These are phyloP conservation scores for Pogonophryne albipinna DNA, from an alignment of 2,797 vertebrate species.

Conservation along the genomic window DNA sequence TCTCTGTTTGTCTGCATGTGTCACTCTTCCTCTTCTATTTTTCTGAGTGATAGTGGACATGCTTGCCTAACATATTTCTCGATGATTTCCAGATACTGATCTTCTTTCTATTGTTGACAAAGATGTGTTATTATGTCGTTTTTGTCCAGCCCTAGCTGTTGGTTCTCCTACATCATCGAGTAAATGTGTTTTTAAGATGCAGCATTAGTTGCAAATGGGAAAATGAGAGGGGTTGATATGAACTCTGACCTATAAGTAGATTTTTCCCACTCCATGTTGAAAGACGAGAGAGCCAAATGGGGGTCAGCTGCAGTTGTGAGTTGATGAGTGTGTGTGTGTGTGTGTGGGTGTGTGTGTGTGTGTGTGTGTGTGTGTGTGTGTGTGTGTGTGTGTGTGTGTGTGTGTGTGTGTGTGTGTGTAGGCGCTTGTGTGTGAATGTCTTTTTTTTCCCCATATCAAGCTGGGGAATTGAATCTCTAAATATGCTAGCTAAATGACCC, in stretches of 20 bases:
- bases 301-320: constrained; percentile 65
- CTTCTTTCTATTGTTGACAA: background rate
- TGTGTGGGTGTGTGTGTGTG: constrained; percentile 17
- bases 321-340: constrained; percentile 47
- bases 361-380: constrained; percentile 9
- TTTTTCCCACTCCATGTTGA: constrained; percentile 61
- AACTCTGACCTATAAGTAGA: constrained; percentile 71
- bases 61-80: constrained; percentile 39
- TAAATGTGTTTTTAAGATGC: constrained; percentile 25
- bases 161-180: constrained; percentile 5
- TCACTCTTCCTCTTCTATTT: constrained; percentile 50
- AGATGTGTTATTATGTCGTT: background rate
- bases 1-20: constrained; percentile 17
- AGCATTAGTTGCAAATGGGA: constrained; percentile 40
- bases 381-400: constrained; percentile 15
- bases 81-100: constrained; percentile 13
- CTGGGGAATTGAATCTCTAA: constrained; percentile 79
- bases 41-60: constrained; percentile 28
- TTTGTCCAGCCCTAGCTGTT: constrained; percentile 16
- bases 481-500: constrained; percentile 81
- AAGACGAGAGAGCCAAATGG: constrained; percentile 63
- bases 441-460: constrained; percentile 63
- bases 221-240: constrained; percentile 58
- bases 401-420: too few relatives aligned
- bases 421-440: constrained; percentile 2